Conservation (phyloP, 2,888 invertebrate genomes). For the Drosophila pegasa region DNA sequence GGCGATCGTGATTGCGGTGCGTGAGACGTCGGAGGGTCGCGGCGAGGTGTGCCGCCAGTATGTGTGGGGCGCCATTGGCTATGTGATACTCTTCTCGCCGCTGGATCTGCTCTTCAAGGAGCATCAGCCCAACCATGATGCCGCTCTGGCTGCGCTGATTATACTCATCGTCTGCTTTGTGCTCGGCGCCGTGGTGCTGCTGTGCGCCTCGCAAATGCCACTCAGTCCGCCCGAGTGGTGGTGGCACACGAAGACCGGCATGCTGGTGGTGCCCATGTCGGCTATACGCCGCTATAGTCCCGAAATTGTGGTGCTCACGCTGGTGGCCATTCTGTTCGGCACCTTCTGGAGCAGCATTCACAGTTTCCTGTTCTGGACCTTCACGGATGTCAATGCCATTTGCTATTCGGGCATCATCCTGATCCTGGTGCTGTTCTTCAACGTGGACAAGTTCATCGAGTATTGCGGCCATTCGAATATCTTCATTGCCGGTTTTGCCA, state of each 20-base stretch:
- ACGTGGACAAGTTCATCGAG: conserved; percentile 93
- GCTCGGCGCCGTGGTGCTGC: conserved; percentile 88
- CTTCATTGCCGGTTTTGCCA: conserved; percentile 92
- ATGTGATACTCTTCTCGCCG: conserved; percentile 89
- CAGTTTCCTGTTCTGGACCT: conserved; percentile 90
- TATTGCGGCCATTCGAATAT: conserved; percentile 93
- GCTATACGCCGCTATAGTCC: conserved; percentile 90
- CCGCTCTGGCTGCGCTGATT: conserved; percentile 67
- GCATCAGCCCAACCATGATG: conserved; percentile 72
- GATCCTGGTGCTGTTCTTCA: conserved; percentile 84
- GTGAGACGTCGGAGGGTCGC: conserved; percentile 91
- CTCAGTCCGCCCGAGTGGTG: conserved; percentile 94
- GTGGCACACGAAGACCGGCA: conserved; percentile 93
- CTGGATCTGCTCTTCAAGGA: conserved; percentile 85
- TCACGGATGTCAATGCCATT: conserved; percentile 70
- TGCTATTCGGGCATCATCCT: conserved; percentile 74
- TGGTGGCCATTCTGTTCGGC: conserved; percentile 90
- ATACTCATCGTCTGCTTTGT: conserved; percentile 86
- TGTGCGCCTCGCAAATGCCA: conserved; percentile 87
- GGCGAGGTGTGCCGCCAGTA: conserved; percentile 92
- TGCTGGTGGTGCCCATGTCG: conserved; percentile 92
- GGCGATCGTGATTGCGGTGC: conserved; percentile 92
- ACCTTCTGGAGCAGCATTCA: conserved; percentile 93
- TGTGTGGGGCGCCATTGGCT: conserved; percentile 90
- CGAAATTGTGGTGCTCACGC: conserved; percentile 89